Evolutionary conservation across 2,888 invertebrate genomes (phyloP).

Genomic region (Drosophila demipolita): DNA sequence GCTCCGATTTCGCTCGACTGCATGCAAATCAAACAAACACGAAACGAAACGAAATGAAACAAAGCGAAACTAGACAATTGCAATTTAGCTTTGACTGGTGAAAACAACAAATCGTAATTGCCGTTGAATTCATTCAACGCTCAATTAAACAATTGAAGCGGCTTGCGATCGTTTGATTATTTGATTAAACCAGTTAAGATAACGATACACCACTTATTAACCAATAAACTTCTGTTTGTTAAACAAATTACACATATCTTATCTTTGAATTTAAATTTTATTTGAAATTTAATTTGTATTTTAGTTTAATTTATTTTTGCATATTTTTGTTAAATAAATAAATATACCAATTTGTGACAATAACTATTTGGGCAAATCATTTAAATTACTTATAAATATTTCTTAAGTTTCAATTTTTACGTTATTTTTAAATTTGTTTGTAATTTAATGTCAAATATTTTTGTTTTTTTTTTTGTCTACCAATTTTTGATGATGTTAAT

Average conservation of each 20-base stretch:
- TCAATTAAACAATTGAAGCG: conserved; percentile 57
- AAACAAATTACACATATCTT: background rate
- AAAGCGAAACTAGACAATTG: conserved; percentile 37
- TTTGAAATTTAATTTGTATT: background rate
- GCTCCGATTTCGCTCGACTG: conserved; percentile 41
- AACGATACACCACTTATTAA: conserved; percentile 11
- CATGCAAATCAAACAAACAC: conserved; percentile 55
- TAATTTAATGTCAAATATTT: background rate
- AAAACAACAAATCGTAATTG: conserved; percentile 62
- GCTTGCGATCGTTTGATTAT: conserved; percentile 24
- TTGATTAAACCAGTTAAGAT: conserved; percentile 14
- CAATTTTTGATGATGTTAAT: background rate
- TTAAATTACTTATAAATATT: background rate
- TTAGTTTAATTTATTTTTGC: background rate
- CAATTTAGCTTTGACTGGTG: conserved; percentile 40
- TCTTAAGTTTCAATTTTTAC: fast-evolving
- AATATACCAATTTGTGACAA: background rate
- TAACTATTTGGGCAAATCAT: no score
- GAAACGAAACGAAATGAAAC: conserved; percentile 24
- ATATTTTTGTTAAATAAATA: background rate
- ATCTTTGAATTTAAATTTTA: background rate
- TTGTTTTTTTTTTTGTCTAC: background rate
- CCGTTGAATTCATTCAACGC: conserved; percentile 41
- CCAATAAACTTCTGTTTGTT: background rate
- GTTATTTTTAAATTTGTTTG: background rate